phyloP scores from a whole-genome alignment of 2,113 vertebrate genomes.

The Plectropomus leopardus region DNA sequence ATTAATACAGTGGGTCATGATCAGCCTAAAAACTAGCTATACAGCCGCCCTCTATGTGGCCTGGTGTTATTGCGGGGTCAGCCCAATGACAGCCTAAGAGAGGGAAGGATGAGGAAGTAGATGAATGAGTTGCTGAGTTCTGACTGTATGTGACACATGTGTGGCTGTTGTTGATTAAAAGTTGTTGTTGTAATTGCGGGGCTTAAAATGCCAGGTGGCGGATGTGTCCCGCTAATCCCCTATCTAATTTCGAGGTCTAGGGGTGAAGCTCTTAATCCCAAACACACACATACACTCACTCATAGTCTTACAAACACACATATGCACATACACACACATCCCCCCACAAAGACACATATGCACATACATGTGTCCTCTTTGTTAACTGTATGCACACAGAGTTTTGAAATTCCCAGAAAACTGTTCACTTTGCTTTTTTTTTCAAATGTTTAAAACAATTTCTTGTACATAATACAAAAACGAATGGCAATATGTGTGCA shows the following conservation, averaged over 20 bases:
- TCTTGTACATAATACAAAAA: background rate
- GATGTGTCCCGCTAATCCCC: constrained; percentile 83
- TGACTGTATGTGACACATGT: constrained; percentile 75
- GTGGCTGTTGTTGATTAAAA: constrained; percentile 82
- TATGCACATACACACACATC: constrained; percentile 20
- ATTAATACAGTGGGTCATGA: constrained; percentile 67
- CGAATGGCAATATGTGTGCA: background rate
- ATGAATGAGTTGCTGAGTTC: constrained; percentile 46
- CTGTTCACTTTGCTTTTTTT: background rate
- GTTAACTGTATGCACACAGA: background rate
- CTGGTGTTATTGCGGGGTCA: constrained; percentile 31
- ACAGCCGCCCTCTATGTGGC: constrained; percentile 29
- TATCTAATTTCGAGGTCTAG: constrained; percentile 83
- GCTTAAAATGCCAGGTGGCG: constrained; percentile 85
- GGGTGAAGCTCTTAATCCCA: constrained; percentile 84
- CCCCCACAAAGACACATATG: background rate
- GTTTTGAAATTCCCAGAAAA: constrained; percentile 21
- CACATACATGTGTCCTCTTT: constrained; percentile 17
- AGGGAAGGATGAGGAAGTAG: constrained; percentile 25
- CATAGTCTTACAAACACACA: constrained; percentile 61
- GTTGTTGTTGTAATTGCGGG: constrained; percentile 82
- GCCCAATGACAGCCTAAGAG: constrained; percentile 12
- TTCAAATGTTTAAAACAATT: background rate
- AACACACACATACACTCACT: constrained; percentile 76
- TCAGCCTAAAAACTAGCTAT: constrained; percentile 48